Base-by-base conservation (phyloP, 2,888 invertebrate genomes). In the Ptilodon capucinus region DNA sequence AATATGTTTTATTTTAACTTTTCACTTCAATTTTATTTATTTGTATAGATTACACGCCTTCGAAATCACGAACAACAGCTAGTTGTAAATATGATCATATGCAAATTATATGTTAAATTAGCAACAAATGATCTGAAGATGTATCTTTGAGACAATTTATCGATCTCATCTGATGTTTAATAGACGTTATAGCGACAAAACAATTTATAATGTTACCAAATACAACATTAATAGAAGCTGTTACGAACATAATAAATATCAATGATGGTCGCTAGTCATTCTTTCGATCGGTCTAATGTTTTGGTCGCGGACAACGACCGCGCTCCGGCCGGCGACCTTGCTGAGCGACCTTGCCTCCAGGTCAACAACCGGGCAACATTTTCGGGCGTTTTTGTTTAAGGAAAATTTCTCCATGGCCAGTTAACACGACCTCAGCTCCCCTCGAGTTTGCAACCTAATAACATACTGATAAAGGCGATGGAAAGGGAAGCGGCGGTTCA, bases 331-430 rank as follows among this genome's bases (percentile, higher is more conserved):
- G 76, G 63, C 71, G 76, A 86, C 86, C 86, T 85, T 85, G 83
- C 61, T 16, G 17, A 45, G 38, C 83, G 88, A 86, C 89, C 89
- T 89, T 89, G 86, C 64, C 54, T 23, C 40, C 50, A 64, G 84
- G 79, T 75, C 81, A 71, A 74, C 69, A 80, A 78, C 84, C 73
- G 40, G 57, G 57, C 60, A 69, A 71, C 81, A 84, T 86, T 87
- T 87, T 86, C 82, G 80, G 81, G 69, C 74, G 77, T 82, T 86
- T 87, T 87, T 86, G 86, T 85, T 79, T 63, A 74, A 81, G 83
- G 85, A 86, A 88, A 88, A 86, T 83, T 81, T 64, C 48, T 61
- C 64, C 69, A 62, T 50, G 61, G 56, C 84, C 80, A 82, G 17
- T n/a, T 7, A 40, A 18, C 38, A 28, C 58, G 86, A 81, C 35